Conservation (phyloP, 2,113 vertebrate species). For the Erpornis zantholeuca region DNA sequence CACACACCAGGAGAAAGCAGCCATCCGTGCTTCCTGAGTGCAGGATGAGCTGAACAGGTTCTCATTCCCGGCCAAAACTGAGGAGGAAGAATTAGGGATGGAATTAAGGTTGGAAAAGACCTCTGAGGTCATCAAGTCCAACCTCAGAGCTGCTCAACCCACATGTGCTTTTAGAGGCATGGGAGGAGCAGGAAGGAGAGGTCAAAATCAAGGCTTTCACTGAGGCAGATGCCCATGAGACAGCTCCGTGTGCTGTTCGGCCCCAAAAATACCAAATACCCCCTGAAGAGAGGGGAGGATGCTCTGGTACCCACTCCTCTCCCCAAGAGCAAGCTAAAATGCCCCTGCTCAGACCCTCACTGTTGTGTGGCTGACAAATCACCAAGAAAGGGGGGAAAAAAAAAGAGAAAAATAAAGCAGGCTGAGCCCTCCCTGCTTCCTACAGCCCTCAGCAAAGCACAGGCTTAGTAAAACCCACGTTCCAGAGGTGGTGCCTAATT, state of each 20-base stretch:
- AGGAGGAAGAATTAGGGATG: not conserved
- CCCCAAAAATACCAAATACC: not conserved
- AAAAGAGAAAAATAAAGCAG: not conserved
- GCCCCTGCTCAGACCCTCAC: not conserved
- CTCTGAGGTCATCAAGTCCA: rapidly evolving
- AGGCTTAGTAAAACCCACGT: not conserved
- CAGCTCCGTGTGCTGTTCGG: not conserved
- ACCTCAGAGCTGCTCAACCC: not conserved
- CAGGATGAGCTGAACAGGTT: not conserved
- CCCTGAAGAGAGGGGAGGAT: not conserved
- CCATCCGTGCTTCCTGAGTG: rapidly evolving
- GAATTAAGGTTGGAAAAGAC: not conserved
- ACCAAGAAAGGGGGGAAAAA: rapidly evolving
- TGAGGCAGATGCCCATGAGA: rapidly evolving
- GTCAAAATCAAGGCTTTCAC: not conserved
- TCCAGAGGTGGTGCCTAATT: not conserved
- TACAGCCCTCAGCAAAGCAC: not conserved
- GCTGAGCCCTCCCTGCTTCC: not conserved
- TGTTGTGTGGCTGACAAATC: not conserved
- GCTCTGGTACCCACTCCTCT: not conserved
- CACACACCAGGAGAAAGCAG: not conserved
- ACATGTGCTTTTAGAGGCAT: rapidly evolving
- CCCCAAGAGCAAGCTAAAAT: rapidly evolving
- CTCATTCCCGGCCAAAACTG: not conserved
- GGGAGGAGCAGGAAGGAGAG: not conserved